Percentiles rank a stretch among this genome's conserved stretches.
These are phyloP conservation scores for Cephus pygmeus DNA, from an alignment of 2,888 invertebrate species.

Conservation along the genomic window DNA sequence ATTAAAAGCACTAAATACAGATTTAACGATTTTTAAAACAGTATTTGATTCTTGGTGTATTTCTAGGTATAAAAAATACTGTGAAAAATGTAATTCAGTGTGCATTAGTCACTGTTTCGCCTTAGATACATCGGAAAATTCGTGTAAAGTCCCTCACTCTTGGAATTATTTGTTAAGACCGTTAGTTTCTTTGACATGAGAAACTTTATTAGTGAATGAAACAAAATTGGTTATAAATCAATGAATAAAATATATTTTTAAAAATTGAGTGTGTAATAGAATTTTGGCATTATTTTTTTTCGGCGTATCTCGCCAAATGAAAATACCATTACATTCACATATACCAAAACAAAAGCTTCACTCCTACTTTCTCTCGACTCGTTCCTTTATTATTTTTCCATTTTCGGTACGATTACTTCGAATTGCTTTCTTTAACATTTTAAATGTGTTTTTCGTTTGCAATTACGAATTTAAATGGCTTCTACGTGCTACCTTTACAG, in stretches of 20 bases:
- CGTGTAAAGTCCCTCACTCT: neutral
- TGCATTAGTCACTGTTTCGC: no score
- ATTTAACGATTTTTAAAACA: no score
- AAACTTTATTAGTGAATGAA: neutral
- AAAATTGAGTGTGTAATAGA: neutral
- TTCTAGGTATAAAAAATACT: no score
- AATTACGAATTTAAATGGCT: slow-evolving; percentile 44
- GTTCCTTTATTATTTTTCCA: slow-evolving; percentile 25
- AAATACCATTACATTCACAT: neutral
- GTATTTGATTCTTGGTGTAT: no score
- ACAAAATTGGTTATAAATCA: neutral
- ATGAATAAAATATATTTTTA: no score
- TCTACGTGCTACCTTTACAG: slow-evolving; percentile 26
- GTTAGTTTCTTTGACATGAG: no score
- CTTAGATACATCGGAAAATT: neutral
- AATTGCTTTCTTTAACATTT: slow-evolving; percentile 14
- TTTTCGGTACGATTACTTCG: slow-evolving; percentile 23
- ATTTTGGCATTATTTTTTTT: neutral
- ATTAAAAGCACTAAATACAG: no score
- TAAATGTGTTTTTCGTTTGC: slow-evolving; percentile 32
- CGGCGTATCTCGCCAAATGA: neutral
- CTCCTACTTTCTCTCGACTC: neutral
- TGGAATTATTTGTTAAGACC: neutral
- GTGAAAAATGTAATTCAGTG: neutral
- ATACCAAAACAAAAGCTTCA: neutral